Evolutionary conservation across 2,113 vertebrate genomes (phyloP).

Genomic region (Heterotilapia buettikoferi): DNA sequence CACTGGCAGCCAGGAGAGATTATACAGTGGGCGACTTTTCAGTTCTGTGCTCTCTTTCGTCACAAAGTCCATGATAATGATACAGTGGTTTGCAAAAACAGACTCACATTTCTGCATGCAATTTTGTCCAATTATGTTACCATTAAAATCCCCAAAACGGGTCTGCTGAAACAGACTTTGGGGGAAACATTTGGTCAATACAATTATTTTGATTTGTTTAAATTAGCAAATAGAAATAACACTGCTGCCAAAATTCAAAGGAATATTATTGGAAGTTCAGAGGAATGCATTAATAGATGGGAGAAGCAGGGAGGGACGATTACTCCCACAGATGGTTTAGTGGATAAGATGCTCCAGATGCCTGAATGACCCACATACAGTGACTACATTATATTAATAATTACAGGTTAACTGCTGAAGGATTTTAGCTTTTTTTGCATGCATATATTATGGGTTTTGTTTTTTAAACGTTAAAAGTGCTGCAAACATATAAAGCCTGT

Average conservation of each 20-base stretch:
- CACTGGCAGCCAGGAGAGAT: not conserved
- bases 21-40: not conserved
- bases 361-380: slow-evolving; percentile 4
- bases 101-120: slow-evolving; percentile 9
- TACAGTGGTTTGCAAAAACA: not conserved
- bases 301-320: not conserved
- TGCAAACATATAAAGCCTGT: not conserved
- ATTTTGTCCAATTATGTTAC: slow-evolving; percentile 15
- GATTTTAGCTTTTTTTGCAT: not conserved
- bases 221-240: slow-evolving; percentile 13
- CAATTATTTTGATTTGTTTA: not conserved
- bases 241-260: not conserved
- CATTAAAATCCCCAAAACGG: not conserved
- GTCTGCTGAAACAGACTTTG: not conserved
- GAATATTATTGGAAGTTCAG: not conserved
- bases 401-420: not conserved
- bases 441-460: not conserved
- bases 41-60: not conserved
- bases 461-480: not conserved
- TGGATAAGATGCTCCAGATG: slow-evolving; percentile 44
- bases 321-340: slow-evolving; percentile 4
- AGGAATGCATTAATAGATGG: slow-evolving; percentile 2
- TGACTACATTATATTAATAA: not conserved
- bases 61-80: not conserved
- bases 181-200: not conserved